These are phyloP conservation scores for Drosophila melanica DNA, from an alignment of 1,140 invertebrate genomes.

Conservation along the genomic window DNA sequence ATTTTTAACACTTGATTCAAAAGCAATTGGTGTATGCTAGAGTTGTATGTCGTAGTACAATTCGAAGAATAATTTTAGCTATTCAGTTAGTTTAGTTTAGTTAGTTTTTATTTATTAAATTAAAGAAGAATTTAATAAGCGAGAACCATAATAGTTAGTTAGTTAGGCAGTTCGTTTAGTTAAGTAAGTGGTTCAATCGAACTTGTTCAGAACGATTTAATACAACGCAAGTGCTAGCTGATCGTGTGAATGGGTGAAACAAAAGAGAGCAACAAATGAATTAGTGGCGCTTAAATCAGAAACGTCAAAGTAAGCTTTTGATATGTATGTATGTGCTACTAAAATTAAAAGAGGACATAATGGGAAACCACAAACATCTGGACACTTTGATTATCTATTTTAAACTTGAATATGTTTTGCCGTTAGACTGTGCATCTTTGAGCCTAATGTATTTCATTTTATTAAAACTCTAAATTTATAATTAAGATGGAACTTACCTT, in stretches of 20 bases:
- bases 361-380: not conserved
- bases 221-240: not conserved
- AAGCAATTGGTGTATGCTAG: not conserved
- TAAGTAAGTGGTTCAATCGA: too few relatives aligned
- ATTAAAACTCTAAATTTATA: too few relatives aligned
- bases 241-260: conserved; percentile 12
- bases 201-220: too few relatives aligned
- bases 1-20: conserved; percentile 21
- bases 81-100: too few relatives aligned
- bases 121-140: too few relatives aligned
- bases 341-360: not conserved
- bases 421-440: too few relatives aligned
- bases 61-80: too few relatives aligned
- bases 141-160: too few relatives aligned
- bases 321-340: not conserved
- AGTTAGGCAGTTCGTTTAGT: too few relatives aligned
- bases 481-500: conserved; percentile 20
- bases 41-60: not conserved
- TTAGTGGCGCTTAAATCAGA: conserved; percentile 23
- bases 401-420: not conserved
- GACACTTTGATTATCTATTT: not conserved
- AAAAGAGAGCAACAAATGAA: conserved; percentile 26
- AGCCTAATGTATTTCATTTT: too few relatives aligned
- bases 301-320: conserved; percentile 21
- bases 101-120: too few relatives aligned